Base-by-base conservation (phyloP, 1,140 invertebrate genomes). In the Psix sp. region DNA sequence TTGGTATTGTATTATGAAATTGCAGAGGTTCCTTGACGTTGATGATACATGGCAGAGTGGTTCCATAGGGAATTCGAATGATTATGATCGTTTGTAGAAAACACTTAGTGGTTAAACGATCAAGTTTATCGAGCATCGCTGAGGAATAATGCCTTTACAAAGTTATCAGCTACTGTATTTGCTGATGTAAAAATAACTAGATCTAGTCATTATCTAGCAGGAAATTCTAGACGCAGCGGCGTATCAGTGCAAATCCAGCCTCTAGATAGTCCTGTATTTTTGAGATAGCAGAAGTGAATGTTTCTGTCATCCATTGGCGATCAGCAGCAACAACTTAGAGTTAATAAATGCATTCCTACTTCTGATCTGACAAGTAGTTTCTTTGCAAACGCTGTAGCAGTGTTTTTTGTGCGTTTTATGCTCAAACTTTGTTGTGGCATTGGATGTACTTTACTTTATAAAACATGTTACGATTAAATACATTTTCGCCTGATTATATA, bases 81-180 rank as follows among this genome's bases (percentile, higher is more conserved):
- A 65, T 72, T 57, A 63, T 72, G 51, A 72, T 65, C 59, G 57
- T 11, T 59, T 15, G n/a, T 51, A 65, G 68, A 65, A 72, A 59
- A 65, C 59, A 65, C 59, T 57, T 72, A 63, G 10, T 15, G 51
- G 45, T 49, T 71, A 43, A 49, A 57, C 45, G 67, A 63, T 71
- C 62, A 49, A 18, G 15, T 18, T 3, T 42, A 62, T 49, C 57
- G 46, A 13, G 21, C 46, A 60, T 70, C 65, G 40, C 48, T 54
- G 45, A 43, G 63, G 45, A 39, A 17, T 43, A 5, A 17, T 31
- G 45, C 59, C 45, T 52, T 33, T 45, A 43, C 45, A 14, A 49
- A 57, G 0, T 51, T 59, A 59, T 57, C 51, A n/a, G 10, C 17
- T 10, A 3, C 17, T 20, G 43, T 24, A 3, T 3, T 26, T 31